Conservation (phyloP, 2,888 invertebrate genomes). For the Eudasyphora cyanicolor region DNA sequence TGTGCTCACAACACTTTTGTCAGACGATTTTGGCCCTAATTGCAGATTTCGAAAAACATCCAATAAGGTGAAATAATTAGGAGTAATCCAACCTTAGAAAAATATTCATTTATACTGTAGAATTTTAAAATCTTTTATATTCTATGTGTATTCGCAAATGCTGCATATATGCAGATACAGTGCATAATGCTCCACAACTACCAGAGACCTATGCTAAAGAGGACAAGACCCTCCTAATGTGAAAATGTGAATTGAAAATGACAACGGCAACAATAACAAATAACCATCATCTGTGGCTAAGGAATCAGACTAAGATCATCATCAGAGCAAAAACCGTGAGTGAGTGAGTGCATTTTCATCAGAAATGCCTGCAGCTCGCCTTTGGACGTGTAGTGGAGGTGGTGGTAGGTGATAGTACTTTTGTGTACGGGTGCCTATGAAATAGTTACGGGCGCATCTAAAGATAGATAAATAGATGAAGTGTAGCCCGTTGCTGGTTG, state of each 20-base stretch:
- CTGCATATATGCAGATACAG: too few species aligned
- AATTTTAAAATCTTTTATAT: too few species aligned
- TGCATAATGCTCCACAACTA: too few species aligned
- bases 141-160: too few species aligned
- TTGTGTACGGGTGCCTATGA: not conserved
- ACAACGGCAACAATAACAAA: not conserved
- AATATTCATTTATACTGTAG: too few species aligned
- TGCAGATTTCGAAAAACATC: too few species aligned
- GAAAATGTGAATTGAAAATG: not conserved
- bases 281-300: not conserved
- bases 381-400: not conserved
- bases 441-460: not conserved
- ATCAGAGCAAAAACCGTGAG: not conserved
- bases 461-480: conserved; percentile 11
- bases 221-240: conserved; percentile 40
- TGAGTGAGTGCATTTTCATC: not conserved
- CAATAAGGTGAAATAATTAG: too few species aligned
- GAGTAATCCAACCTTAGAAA: too few species aligned
- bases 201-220: conserved; percentile 25
- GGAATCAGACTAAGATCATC: not conserved
- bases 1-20: too few species aligned
- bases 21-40: too few species aligned
- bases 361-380: too few species aligned
- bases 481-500: not conserved
- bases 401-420: not conserved